Base-by-base conservation (phyloP, 2,888 invertebrate species). In the Temnothorax unifasciatus region DNA sequence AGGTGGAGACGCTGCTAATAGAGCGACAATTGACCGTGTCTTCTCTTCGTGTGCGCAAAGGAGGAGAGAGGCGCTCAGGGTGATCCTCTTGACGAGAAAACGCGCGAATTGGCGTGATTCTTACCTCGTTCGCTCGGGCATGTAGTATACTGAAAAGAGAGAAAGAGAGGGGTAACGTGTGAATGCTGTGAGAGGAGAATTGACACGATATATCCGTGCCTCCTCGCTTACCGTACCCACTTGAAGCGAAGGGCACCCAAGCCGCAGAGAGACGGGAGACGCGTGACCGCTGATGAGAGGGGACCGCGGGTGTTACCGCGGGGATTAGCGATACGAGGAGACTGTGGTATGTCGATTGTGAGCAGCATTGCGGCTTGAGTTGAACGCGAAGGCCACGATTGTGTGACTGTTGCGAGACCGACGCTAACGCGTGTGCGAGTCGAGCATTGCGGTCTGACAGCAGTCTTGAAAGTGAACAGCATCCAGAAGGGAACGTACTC, bases 271-370 rank as follows among this genome's bases (percentile, higher is more conserved):
- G 59, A 61, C 13, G 52, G n/a, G 44, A 68, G 29, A 68, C 41
- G n/a, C 25, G 66, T 18, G 52, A 64, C 13, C 3, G 44, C 21
- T 21, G 25, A 71, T 79, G 29, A 71, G 79, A 81, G 47, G 44
- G 69, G 69, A 69, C 47, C 61, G 29, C 41, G 59, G 59, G 47
- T 25, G 71, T 59, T 81, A 71, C 25, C 21, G 64, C 64, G 54
- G 44, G 68, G 54, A 77, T 81, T 81, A 71, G 59, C 44, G 50
- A 29, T 41, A 77, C 59, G 79, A 71, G 47, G 18, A 34, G 69
- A 79, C 44, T 79, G 79, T 79, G 79, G 79, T 79, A 59, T 71
- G 79, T 81, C 79, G 71, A 71, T 71, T 81, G 79, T 81, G 34
- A 81, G 38, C 44, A 66, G 52, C 68, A 6, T 44, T 34, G 44